These are phyloP conservation scores for Unio pictorum DNA, from an alignment of 2,888 invertebrate species.

Conservation along the genomic window DNA sequence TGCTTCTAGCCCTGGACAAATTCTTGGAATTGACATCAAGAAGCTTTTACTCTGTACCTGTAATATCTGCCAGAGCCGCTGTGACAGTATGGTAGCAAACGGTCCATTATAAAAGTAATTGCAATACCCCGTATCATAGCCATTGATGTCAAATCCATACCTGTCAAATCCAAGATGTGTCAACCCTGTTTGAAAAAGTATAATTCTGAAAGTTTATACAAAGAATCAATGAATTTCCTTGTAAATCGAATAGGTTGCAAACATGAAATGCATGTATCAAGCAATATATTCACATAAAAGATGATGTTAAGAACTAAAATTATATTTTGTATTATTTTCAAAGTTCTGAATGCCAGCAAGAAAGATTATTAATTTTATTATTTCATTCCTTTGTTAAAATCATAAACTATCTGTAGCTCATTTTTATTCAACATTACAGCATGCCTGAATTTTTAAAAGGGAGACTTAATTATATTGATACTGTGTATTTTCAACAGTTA, in stretches of 20 bases:
- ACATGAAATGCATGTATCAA: background rate
- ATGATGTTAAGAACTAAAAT: background rate
- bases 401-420: no score
- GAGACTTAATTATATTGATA: no score
- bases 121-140: constrained; percentile 50
- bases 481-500: no score
- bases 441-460: no score
- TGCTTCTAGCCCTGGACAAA: constrained; percentile 50
- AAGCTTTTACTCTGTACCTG: constrained; percentile 51
- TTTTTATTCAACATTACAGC: no score
- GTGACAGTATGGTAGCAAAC: constrained; percentile 49
- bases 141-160: constrained; percentile 46
- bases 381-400: no score
- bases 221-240: constrained; percentile 1
- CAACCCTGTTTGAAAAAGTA: constrained; percentile 42
- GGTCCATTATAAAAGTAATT: constrained; percentile 58
- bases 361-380: no score
- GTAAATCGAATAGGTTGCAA: background rate
- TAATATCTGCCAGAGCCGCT: constrained; percentile 49
- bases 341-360: no score
- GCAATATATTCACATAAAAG: background rate
- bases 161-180: constrained; percentile 45
- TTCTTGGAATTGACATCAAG: constrained; percentile 49
- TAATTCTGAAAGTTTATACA: background rate
- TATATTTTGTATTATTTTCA: background rate